phyloP scores from a whole-genome alignment of 2,888 invertebrate species.

The Dascillus cervinus region DNA sequence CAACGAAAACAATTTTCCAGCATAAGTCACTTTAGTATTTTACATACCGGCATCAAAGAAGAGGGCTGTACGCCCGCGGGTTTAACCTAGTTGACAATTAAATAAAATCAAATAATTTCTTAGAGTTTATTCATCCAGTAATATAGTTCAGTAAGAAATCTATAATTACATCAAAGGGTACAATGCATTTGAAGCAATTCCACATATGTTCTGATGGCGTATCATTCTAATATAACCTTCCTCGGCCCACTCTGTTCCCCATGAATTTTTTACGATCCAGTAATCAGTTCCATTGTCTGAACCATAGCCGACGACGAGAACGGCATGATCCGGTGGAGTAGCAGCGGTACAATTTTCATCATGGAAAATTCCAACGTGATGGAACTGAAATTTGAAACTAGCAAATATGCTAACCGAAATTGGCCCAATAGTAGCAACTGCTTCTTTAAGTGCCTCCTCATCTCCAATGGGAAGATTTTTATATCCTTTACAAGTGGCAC shows the following conservation, averaged over 20 bases:
- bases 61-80: too few relatives aligned
- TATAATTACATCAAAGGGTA: constrained; percentile 78
- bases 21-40: too few relatives aligned
- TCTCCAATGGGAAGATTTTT: too few relatives aligned
- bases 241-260: constrained; percentile 41
- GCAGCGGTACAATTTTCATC: constrained; percentile 60
- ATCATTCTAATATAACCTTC: constrained; percentile 29
- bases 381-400: constrained; percentile 77
- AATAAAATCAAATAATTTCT: too few relatives aligned
- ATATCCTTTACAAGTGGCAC: constrained; percentile 60
- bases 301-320: constrained; percentile 73
- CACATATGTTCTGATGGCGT: constrained; percentile 63
- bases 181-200: constrained; percentile 69
- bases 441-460: constrained; percentile 63
- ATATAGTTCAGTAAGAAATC: too few relatives aligned
- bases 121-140: too few relatives aligned
- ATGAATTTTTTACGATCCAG: constrained; percentile 67
- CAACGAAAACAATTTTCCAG: too few relatives aligned
- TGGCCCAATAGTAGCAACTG: constrained; percentile 75
- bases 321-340: constrained; percentile 69
- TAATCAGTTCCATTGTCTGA: constrained; percentile 52
- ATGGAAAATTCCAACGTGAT: constrained; percentile 66
- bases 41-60: too few relatives aligned
- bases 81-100: too few relatives aligned
- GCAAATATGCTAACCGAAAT: constrained; percentile 80